Percentiles rank a stretch among this genome's conserved stretches.
Conservation (phyloP, 53 echinoderm and acorn worm genomes). For the Astropecten irregularis region DNA sequence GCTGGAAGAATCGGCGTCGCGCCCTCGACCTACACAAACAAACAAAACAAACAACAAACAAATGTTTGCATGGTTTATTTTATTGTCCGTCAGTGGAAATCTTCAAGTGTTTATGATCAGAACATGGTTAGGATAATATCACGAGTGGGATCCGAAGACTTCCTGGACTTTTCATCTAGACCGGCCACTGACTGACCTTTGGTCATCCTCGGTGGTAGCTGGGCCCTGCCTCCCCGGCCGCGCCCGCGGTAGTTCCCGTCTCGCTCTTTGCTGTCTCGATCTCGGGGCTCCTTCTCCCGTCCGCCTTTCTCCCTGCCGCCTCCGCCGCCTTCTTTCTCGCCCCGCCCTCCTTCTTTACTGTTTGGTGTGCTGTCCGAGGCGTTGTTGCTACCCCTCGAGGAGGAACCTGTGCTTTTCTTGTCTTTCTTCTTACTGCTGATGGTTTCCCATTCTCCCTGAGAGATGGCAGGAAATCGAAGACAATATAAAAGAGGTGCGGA, state of each 20-base stretch:
- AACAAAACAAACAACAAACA: background rate
- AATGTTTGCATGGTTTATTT: too few relatives aligned
- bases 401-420: slow-evolving; percentile 54
- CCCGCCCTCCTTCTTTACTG: slow-evolving; percentile 71
- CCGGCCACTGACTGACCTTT: slow-evolving; percentile 82
- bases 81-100: too few relatives aligned
- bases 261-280: slow-evolving; percentile 58
- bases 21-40: slow-evolving; percentile 65
- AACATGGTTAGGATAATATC: too few relatives aligned
- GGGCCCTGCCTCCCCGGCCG: slow-evolving; percentile 84
- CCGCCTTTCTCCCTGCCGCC: slow-evolving; percentile 70
- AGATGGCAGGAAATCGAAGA: background rate
- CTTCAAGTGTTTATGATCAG: too few relatives aligned
- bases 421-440: slow-evolving; percentile 88
- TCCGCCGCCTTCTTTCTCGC: slow-evolving; percentile 66
- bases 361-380: slow-evolving; percentile 56
- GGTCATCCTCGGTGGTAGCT: slow-evolving; percentile 94
- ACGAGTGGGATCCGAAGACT: too few relatives aligned
- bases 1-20: slow-evolving; percentile 70
- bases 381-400: slow-evolving; percentile 63
- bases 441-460: slow-evolving; percentile 95
- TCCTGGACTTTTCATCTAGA: too few relatives aligned
- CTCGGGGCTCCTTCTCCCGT: slow-evolving; percentile 43
- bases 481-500: too few relatives aligned
- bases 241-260: slow-evolving; percentile 62